Percentiles rank a stretch among this genome's conserved stretches.
phyloP scores from a whole-genome alignment of 2,888 invertebrate genomes.

The Hemistola chrysoprasaria region DNA sequence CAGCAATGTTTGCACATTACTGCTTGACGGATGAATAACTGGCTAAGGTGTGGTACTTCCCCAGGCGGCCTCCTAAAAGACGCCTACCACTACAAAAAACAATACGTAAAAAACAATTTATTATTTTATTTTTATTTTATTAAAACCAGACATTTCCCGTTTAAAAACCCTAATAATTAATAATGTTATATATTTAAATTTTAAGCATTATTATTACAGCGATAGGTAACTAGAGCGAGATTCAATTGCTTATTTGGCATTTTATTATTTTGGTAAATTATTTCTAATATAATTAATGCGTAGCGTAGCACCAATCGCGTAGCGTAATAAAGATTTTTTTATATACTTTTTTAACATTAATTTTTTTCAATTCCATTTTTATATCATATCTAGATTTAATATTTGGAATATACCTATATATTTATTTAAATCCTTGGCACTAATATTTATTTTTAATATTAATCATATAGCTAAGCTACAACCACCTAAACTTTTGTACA shows the following conservation, averaged over 20 bases:
- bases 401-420: constrained; percentile 14
- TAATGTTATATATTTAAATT: neutral
- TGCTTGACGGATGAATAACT: too few relatives aligned
- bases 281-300: constrained; percentile 36
- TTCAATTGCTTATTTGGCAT: constrained; percentile 50
- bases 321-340: constrained; percentile 37
- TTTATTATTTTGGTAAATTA: constrained; percentile 16
- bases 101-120: too few relatives aligned
- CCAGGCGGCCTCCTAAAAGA: too few relatives aligned
- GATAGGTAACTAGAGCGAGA: constrained; percentile 46
- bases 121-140: too few relatives aligned
- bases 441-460: constrained; percentile 19
- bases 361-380: constrained; percentile 33
- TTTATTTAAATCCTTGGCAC: constrained; percentile 37
- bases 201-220: constrained; percentile 30
- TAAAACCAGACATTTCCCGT: constrained; percentile 15
- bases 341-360: constrained; percentile 19
- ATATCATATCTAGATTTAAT: constrained; percentile 30
- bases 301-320: constrained; percentile 57
- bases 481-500: constrained; percentile 23
- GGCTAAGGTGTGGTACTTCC: too few relatives aligned
- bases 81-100: too few relatives aligned
- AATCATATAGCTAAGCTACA: constrained; percentile 13
- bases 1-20: too few relatives aligned
- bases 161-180: constrained; percentile 7